Base-by-base conservation (phyloP, 2,113 vertebrate species). In the Cyprinus carpio region DNA sequence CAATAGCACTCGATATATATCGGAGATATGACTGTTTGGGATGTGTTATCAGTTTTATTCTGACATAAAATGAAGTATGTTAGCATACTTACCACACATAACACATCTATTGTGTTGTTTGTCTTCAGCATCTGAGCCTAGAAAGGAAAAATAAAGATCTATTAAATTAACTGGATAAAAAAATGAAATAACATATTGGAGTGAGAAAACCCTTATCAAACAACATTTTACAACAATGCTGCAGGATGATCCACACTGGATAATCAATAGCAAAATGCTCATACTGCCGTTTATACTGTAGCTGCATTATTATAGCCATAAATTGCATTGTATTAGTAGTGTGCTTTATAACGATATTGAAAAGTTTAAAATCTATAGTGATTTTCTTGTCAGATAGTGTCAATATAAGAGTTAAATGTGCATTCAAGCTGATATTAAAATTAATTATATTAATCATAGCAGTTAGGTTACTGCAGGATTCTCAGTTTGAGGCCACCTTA, bases 71-170 rank as follows among this genome's bases (percentile, higher is more conserved):
- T 7, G 7, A 49, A 25, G 4, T 54, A 54, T 54, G 51, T 54
- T 54, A 54, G 34, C n/a, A 69, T 40, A 88, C 92, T 92, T 83
- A 94, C 93, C 92, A 94, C 91, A 56, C 94, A 95, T 31, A 95
- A 67, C 80, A 92, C 85, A 0, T 93, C 93, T 1, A 90, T 91
- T 10, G 90, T 90, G 0, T 92, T 90, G 91, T 95, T 95, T 5
- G 93, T 92, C 88, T 93, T 93, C 78, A 92, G 9, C 18, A 94
- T 94, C 90, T 95, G 94, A 62, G 94, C 93, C 93, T 95, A 87
- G 10, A 88, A 58, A 27, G 16, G 58, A 25, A 58, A 62, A 64
- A 43, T 9, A 78, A 87, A 20, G 4, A 9, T 43, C 10, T 40
- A 13, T 25, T 43, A 75, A 56, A 77, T 29, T 7, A 56, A 11